Evolutionary conservation across 2,888 invertebrate genomes (phyloP), one percentile per base, ranked within the genome.

Genomic region (Drosophila borborema): DNA sequence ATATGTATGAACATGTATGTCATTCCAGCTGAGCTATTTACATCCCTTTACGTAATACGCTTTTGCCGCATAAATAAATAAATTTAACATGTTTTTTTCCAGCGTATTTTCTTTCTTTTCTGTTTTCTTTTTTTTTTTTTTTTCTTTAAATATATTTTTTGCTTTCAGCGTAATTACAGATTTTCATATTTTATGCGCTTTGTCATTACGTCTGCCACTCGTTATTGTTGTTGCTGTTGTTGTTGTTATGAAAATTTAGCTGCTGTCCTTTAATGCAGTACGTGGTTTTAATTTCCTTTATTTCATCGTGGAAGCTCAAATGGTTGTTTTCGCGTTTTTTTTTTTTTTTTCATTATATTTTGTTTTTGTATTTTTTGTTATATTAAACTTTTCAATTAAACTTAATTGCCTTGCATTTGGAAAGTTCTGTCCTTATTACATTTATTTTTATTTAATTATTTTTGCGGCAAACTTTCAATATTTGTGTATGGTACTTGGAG

Each of bases 261-360:
- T 61, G 56, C 55, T 45, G 41, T 72, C 48, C 28, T 49, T 58
- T 54, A 65, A 63, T 67, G 49, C 62, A 60, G 46, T 36, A 23
- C 41, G 45, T 49, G 56, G 45, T 70, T 77, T 77, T 77, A 61
- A 80, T 73, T 71, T 77, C 62, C 67, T 74, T 64, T 74, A 43
- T 79, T 66, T 68, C 67, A 69, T 70, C 55, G 38, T 73, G 82
- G 75, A 78, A 82, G 75, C 75, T 85, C 86, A 71, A 71, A 72
- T 48, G 73, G 55, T 71, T 72, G 45, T 63, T 49, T 59, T 59
- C n/a, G 49, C n/a, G n/a, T n/a, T n/a, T 45, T 20, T 58, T 46
- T 46, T 46, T 20, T 45, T n/a, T 40, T 20, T 48, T 41, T 43
- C 43, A 12, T 43, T 31, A 18, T 43, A 2, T 45, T 45, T 12